Conservation (phyloP, 2,888 invertebrate species). For the Aleiodes alternator region DNA sequence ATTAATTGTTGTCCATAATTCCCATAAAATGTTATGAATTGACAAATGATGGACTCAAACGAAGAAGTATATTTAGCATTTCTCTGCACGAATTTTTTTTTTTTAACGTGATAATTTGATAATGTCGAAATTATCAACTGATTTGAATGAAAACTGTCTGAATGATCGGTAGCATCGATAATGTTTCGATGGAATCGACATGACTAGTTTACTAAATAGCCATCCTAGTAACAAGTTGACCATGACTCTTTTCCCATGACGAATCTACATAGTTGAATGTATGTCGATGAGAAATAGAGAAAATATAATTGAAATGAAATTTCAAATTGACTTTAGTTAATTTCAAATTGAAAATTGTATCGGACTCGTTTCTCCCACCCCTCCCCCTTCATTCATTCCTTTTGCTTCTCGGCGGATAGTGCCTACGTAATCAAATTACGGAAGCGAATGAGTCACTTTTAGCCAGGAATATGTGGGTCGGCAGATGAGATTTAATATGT, state of each 20-base stretch:
- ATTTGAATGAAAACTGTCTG: conserved; percentile 8
- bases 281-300: conserved; percentile 6
- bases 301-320: background rate
- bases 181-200: conserved; percentile 53
- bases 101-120: background rate
- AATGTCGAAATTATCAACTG: conserved; percentile 16
- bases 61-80: too few species aligned
- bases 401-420: background rate
- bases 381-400: background rate
- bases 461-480: conserved; percentile 54
- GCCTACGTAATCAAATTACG: conserved; percentile 26
- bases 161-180: conserved; percentile 52
- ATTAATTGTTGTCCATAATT: too few species aligned
- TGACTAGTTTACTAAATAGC: conserved; percentile 44
- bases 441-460: conserved; percentile 56
- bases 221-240: conserved; percentile 41
- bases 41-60: too few species aligned
- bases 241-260: conserved; percentile 48
- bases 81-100: background rate
- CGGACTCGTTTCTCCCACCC: background rate
- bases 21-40: too few species aligned
- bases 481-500: conserved; percentile 62
- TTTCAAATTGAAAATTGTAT: conserved; percentile 1
- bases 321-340: background rate
- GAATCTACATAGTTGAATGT: conserved; percentile 23